These are phyloP conservation scores for Trachelus stipa DNA, from an alignment of 2,888 invertebrate genomes.

Conservation along the genomic window DNA sequence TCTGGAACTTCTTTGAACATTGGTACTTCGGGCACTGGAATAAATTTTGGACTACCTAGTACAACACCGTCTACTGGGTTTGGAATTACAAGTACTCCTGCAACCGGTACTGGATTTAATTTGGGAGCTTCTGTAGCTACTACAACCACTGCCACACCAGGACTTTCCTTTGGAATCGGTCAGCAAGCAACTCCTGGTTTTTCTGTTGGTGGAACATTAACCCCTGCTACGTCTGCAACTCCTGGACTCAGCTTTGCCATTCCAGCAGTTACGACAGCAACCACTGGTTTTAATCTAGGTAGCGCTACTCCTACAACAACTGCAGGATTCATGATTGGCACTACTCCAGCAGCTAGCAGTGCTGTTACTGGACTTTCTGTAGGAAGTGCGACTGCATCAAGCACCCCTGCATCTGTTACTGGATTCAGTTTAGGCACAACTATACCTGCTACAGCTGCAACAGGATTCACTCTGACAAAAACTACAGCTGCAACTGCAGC, in stretches of 20 bases:
- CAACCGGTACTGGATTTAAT: conserved; percentile 38
- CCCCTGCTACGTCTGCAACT: conserved; percentile 23
- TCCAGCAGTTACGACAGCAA: conserved; percentile 33
- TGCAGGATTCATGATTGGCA: conserved; percentile 39
- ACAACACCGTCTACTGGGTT: conserved; percentile 32
- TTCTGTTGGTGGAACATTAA: conserved; percentile 23
- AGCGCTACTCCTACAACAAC: conserved; percentile 21
- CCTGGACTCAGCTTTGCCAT: conserved; percentile 14
- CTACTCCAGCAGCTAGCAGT: conserved; percentile 30
- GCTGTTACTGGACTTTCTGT: conserved; percentile 24
- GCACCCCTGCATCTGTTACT: conserved; percentile 20
- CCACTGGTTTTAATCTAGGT: conserved; percentile 32
- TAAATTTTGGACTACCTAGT: conserved; percentile 22
- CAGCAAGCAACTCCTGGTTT: conserved; percentile 13
- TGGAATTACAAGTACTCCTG: conserved; percentile 32
- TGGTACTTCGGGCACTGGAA: conserved; percentile 24
- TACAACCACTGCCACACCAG: conserved; percentile 16
- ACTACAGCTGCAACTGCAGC: conserved; percentile 34
- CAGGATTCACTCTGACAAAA: conserved; percentile 41
- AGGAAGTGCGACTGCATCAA: conserved; percentile 12
- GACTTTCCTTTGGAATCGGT: too few species aligned
- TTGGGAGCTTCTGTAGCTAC: conserved; percentile 39
- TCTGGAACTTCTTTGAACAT: conserved; percentile 24
- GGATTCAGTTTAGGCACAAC: conserved; percentile 35
- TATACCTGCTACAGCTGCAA: conserved; percentile 39